phyloP scores from a whole-genome alignment of 2,888 invertebrate genomes.

The Xanthorhoe designata region DNA sequence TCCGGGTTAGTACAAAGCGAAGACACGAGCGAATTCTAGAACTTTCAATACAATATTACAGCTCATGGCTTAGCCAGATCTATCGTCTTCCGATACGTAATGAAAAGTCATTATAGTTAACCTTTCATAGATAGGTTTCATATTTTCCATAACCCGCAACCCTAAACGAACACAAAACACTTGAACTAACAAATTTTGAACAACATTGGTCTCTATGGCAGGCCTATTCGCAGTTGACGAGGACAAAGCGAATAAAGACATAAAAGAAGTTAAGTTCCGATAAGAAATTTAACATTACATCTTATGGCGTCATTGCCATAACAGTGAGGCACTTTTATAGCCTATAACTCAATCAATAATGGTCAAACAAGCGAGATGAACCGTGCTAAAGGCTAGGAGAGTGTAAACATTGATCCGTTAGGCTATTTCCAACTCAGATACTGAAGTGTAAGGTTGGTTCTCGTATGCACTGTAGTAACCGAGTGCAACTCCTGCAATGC shows the following conservation, averaged over 20 bases:
- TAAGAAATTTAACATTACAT: not conserved
- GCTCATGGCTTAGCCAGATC: not conserved
- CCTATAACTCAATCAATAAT: constrained; percentile 23
- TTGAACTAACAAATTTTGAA: not conserved
- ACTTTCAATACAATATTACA: too few relatives aligned
- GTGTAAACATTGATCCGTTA: constrained; percentile 4
- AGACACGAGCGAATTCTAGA: too few relatives aligned
- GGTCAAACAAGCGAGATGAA: constrained; percentile 18
- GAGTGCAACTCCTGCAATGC: constrained; percentile 32
- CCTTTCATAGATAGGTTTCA: not conserved
- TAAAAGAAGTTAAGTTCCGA: not conserved
- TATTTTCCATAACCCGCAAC: not conserved
- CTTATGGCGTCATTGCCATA: not conserved
- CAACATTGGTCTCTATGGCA: not conserved
- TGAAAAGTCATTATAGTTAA: not conserved
- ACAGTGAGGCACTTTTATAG: constrained; percentile 8
- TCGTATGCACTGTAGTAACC: not conserved
- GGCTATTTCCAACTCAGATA: constrained; percentile 12
- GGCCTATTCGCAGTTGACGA: not conserved
- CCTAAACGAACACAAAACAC: not conserved
- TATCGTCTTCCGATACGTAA: not conserved
- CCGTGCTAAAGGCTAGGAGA: not conserved
- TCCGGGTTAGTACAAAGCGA: too few relatives aligned
- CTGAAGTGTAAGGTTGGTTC: constrained; percentile 8
- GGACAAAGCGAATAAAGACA: not conserved